Evolutionary conservation across 2,113 vertebrate genomes (phyloP), one percentile per base, ranked within the genome.

Genomic region (Microtus oregoni): DNA sequence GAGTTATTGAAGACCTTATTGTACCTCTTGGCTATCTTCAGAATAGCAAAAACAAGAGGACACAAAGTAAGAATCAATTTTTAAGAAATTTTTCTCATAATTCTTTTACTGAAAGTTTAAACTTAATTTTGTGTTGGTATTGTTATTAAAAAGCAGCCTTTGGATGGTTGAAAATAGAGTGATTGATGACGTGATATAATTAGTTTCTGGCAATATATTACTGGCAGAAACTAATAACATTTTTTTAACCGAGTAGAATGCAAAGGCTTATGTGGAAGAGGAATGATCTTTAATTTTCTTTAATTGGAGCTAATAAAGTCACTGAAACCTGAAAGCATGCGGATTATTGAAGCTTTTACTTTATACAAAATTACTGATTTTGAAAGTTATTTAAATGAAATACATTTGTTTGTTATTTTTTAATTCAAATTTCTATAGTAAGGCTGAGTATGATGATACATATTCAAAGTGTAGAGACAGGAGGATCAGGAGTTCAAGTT

Each of bases 1-100:
- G 99, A 98, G 99, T 99, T 98, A 99, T 99, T 92, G 99, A 99
- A 98, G 99, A 99, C 97, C 99, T 99, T 95, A 99, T 99, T 98
- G 99, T 99, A 55, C 98, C 99, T 94, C 98, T 99, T 96, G 99
- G 99, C 96, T 99, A 99, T 98, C 99, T 99, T 98, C 99, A 99
- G 97, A 99, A 99, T 70, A 99, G 99, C 99, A 99, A 99, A 99
- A 99, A 99, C 97, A 97, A 98, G 92, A 99, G 98, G 97, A 99
- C 99, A 47, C 99, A 99, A 98, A 99, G 99, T 99, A 99, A 99
- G 98, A 97, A 75, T 77, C 79, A 85, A 94, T 72, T 95, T 98
- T 78, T 77, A 38, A 81, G 70, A 30, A 73, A 58, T 78, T 86
- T 92, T n/a, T 77, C 41, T 93, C 78, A 55, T 89, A 89, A 88